Evolutionary conservation across 1,140 invertebrate genomes (phyloP), one percentile per base, ranked within the genome.

Genomic region (Drosophila biarmipes): DNA sequence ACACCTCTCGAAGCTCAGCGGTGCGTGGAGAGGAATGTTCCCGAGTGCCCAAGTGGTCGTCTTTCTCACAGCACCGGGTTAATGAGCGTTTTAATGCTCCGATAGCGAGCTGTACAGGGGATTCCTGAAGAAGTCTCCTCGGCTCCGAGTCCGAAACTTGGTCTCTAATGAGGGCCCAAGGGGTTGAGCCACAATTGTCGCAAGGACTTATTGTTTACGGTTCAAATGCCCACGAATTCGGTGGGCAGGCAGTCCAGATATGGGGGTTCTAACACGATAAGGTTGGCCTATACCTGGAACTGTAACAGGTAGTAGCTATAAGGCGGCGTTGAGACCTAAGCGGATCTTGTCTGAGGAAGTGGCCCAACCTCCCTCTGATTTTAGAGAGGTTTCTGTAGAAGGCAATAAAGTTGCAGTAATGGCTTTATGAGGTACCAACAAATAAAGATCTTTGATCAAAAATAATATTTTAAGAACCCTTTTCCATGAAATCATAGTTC

Each of bases 41-140:
- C 17, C 19, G n/a, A 37, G 27, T 24, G n/a, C 10, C 19, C 57
- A 42, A 59, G 66, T 59, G 58, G 45, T 27, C 21, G 45, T 24
- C 45, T 78, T 78, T 79, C 72, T 61, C 80, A 76, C 80, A 76
- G 54, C 43, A 43, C 37, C 42, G 68, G 45, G 37, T 58, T 81
- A 86, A 86, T 86, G 78, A 80, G 82, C 82, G 84, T 87, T 86
- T 86, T 87, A 68, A 86, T 86, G 81, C 82, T 82, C 77, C 63
- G 82, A 78, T 87, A 79, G 67, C 55, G 73, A 42, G 38, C 42
- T 38, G 51, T 42, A 48, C 31, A 48, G 46, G 51, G 34, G 29
- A 49, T 49, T 49, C 27, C 27, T 17, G 11, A 24, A 31, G 11
- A 24, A 29, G 46, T 10, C 14, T 12, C 24, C 4, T 15, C 24